phyloP scores from a whole-genome alignment of 2,113 vertebrate genomes.

The Acrocephalus kingi region DNA sequence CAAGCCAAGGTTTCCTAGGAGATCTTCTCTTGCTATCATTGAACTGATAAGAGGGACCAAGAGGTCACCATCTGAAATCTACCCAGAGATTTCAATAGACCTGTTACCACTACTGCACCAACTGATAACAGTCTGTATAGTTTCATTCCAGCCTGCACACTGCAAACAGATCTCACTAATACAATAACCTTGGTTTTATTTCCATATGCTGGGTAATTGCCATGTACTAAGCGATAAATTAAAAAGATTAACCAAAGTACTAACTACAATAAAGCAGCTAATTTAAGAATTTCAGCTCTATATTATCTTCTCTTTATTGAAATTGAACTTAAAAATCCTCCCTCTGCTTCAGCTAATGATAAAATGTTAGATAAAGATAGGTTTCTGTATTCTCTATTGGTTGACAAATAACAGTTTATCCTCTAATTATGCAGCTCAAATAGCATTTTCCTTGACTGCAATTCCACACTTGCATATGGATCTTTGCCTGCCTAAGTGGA shows the following conservation, averaged over 20 bases:
- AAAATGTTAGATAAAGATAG: conserved; percentile 33
- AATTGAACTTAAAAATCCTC: conserved; percentile 67
- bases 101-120: not conserved
- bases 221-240: conserved; percentile 70
- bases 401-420: conserved; percentile 64
- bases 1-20: not conserved
- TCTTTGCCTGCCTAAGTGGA: not conserved
- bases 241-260: conserved; percentile 70
- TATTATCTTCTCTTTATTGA: conserved; percentile 59
- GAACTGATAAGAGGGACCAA: conserved; percentile 16
- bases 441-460: conserved; percentile 12
- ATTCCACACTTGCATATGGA: not conserved
- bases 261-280: conserved; percentile 64
- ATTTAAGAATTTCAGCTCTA: conserved; percentile 62
- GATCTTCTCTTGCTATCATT: not conserved
- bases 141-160: conserved; percentile 6
- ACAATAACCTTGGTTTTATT: conserved; percentile 49
- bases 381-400: conserved; percentile 26
- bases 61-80: conserved; percentile 26
- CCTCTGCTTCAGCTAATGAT: conserved; percentile 49
- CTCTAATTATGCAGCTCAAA: conserved; percentile 32
- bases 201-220: conserved; percentile 57
- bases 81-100: not conserved
- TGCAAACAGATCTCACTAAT: conserved; percentile 38
- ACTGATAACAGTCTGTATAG: not conserved